These are phyloP conservation scores for Phalacrocorax pelagicus DNA, from an alignment of 2,113 vertebrate species.

Conservation along the genomic window DNA sequence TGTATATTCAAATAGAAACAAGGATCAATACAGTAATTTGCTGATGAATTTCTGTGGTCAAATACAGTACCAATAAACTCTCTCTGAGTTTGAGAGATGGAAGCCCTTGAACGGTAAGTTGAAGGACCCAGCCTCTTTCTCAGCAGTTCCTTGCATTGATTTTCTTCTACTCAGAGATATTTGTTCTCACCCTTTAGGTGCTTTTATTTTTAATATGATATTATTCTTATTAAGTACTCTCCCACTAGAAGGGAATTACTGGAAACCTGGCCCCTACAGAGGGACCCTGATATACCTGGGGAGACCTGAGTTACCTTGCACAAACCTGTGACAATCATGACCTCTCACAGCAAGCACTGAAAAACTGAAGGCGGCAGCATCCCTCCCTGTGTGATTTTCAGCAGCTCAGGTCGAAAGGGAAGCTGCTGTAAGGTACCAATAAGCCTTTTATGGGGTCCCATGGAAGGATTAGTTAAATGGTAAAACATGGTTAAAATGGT, in stretches of 20 bases:
- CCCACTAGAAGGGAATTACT: background rate
- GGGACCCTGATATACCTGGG: accelerated
- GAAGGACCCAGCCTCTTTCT: background rate
- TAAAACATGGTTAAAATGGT: background rate
- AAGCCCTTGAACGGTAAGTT: accelerated
- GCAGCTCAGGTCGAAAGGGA: accelerated
- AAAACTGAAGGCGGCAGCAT: background rate
- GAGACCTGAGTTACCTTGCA: accelerated
- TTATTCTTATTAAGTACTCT: background rate
- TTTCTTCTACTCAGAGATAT: background rate
- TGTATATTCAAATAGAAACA: background rate
- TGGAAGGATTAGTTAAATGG: background rate
- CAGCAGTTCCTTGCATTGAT: background rate
- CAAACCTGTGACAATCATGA: accelerated
- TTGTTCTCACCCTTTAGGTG: background rate
- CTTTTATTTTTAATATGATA: background rate
- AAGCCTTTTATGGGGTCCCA: background rate
- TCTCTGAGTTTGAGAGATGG: background rate
- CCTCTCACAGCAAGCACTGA: accelerated
- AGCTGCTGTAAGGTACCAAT: accelerated
- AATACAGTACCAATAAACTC: background rate
- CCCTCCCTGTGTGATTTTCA: background rate
- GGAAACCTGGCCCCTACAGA: background rate
- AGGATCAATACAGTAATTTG: background rate
- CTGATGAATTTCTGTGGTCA: background rate